Base-by-base conservation (phyloP, 2,797 vertebrate genomes). In the Syncerus caffer region DNA sequence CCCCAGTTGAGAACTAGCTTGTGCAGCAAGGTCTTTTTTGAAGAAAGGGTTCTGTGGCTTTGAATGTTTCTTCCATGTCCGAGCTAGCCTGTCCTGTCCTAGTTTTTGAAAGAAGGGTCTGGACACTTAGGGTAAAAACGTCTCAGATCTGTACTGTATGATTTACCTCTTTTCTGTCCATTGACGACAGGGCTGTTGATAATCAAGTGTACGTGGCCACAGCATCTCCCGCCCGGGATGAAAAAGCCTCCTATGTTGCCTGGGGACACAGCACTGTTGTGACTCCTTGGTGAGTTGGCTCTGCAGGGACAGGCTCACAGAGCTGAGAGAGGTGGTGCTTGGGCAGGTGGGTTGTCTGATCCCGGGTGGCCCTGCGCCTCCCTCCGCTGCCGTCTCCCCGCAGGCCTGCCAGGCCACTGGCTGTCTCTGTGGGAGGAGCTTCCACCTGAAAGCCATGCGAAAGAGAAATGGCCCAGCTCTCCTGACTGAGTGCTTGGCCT, bases 221-320 rank as follows among this genome's bases (percentile, higher is more conserved):
- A 0, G 99, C 99, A 45, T 99, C 99, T 82, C 99, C 99, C 90
- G 99, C 99, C 60, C 99, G 99, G 98, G 99, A 99, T 92, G 99
- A 99, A 62, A 98, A 98, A 0, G 99, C 99, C 14, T 99, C 99
- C 0, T 99, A 99, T 23, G 98, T 99, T 38, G 99, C 99, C 57
- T 99, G 99, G 99, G 99, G 99, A 98, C 99, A 99, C 98, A 99
- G 99, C 99, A 99, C 99, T 0, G 98, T 99, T 0, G 99, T 99
- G 79, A 99, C 98, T 98, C 99, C 99, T 31, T 99, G 99, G 99
- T 99, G 95, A 99, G 99, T 98, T 93, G 21, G 74, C 71, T 50
- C 0, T 14, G 31, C 38, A 19, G 53, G 74, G 74, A 38, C 31
- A n/a, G 76, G 51, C 38, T 93, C 50, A 4, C 16, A 4, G 85